These are phyloP conservation scores for Chalcosyrphus nemorum DNA, from an alignment of 2,888 invertebrate species.

Conservation along the genomic window DNA sequence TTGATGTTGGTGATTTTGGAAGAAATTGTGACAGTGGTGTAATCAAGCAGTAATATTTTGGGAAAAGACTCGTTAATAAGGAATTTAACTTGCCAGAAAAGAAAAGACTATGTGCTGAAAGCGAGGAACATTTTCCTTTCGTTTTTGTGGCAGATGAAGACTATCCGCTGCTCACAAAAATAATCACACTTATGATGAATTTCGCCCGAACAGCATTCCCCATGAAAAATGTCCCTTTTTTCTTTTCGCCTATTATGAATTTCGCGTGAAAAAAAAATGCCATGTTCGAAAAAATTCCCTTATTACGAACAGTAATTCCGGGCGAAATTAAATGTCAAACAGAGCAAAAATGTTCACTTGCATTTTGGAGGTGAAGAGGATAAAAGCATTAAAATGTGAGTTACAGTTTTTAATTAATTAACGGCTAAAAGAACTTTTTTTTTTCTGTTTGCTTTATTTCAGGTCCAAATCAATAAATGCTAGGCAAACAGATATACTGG, in stretches of 20 bases:
- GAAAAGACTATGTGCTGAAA: not conserved
- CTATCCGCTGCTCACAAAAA: slow-evolving; percentile 33
- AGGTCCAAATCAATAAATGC: not conserved
- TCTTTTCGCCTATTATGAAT: too few relatives aligned
- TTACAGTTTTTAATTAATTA: not conserved
- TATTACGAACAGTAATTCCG: too few relatives aligned
- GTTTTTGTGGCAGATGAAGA: slow-evolving; percentile 44
- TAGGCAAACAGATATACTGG: slow-evolving; percentile 32
- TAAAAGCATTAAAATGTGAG: too few relatives aligned
- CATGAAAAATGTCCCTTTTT: too few relatives aligned
- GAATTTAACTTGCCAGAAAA: not conserved
- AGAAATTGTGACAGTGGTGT: slow-evolving; percentile 43
- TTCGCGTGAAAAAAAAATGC: too few relatives aligned
- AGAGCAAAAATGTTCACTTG: too few relatives aligned
- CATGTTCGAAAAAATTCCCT: too few relatives aligned
- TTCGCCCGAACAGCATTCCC: slow-evolving; percentile 46
- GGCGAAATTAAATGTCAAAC: too few relatives aligned
- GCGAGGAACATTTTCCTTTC: not conserved
- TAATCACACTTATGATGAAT: slow-evolving; percentile 37
- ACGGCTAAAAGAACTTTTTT: not conserved
- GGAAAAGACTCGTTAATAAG: slow-evolving; percentile 9
- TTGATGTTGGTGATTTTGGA: slow-evolving; percentile 44
- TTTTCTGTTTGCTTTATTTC: not conserved
- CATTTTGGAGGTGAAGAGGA: too few relatives aligned
- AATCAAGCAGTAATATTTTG: slow-evolving; percentile 45